Evolutionary conservation across 2,888 invertebrate genomes (phyloP), one percentile per base, ranked within the genome.

Genomic region (Alviniconcha strummeri): DNA sequence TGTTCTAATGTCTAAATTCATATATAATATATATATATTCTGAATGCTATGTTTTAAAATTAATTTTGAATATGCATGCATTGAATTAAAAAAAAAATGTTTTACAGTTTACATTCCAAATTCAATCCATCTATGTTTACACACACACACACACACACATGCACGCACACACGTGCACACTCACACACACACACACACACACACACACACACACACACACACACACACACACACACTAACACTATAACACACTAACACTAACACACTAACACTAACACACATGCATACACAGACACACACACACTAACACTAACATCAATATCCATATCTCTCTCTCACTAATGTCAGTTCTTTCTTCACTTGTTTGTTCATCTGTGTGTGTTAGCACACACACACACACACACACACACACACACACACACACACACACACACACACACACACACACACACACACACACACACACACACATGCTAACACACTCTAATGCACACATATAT

Each of bases 391-490:
- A 64, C 64, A 64, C 64, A 64, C 64, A 64, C 64, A 64, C 15
- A 15, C 64, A 64, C 64, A 71, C 74, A 71, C 72, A 71, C 81
- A 56, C 64, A 74, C 78, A 54, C 78, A 64, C 71, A 69, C 78
- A 74, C 36, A 71, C 19, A 60, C 69, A 69, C 69, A 69, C 69
- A 69, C 69, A 69, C 69, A 69, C 69, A 69, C 69, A 69, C 69
- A 69, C 69, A 69, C 69, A 69, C 69, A 69, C 69, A 69, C 69
- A 69, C 69, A 69, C 69, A 15, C 69, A 69, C 69, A 15, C 69
- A 69, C 69, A 74, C 74, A 7, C 74, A 74, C 74, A 7, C 74
- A 74, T 52, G 52, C 15, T 17, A 15, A 64, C 64, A 64, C 64
- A 64, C 17, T 15, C 64, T 15, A 11, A 17, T 17, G 4, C 64